Evolutionary conservation across 2,113 vertebrate species (phyloP).

Genomic region (Rhinopomastus cyanomelas): DNA sequence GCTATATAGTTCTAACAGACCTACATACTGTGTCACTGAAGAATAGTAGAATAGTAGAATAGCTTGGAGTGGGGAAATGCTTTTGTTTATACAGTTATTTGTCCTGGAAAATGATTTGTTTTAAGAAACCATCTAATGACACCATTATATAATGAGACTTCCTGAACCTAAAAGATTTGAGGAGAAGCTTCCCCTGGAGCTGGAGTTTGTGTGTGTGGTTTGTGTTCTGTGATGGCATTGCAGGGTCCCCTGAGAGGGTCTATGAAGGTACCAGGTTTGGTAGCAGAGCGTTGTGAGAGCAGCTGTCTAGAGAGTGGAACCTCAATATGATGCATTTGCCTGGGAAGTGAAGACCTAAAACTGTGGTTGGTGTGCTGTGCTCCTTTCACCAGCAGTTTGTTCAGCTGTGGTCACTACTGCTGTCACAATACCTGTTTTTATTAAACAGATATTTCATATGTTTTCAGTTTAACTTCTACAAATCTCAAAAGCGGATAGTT

Average conservation of each 20-base stretch:
- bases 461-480: not conserved
- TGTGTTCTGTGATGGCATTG: not conserved
- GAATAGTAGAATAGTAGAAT: too few species aligned
- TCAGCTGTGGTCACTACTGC: not conserved
- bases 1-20: not conserved
- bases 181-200: not conserved
- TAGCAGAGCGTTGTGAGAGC: not conserved
- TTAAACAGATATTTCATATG: not conserved
- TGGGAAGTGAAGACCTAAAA: not conserved
- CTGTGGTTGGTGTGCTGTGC: not conserved
- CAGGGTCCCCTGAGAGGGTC: not conserved
- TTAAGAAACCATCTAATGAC: not conserved
- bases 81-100: not conserved
- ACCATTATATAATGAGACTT: not conserved
- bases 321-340: rapidly evolving
- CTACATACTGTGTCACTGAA: not conserved
- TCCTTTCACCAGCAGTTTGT: not conserved
- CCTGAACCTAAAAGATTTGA: not conserved
- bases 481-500: not conserved
- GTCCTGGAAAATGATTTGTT: not conserved
- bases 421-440: not conserved
- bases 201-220: too few species aligned
- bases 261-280: rapidly evolving
- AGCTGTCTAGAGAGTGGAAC: not conserved
- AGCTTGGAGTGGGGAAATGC: not conserved